Conservation (phyloP, 1,140 invertebrate genomes). For the Macrotrachela quadricornifera region DNA sequence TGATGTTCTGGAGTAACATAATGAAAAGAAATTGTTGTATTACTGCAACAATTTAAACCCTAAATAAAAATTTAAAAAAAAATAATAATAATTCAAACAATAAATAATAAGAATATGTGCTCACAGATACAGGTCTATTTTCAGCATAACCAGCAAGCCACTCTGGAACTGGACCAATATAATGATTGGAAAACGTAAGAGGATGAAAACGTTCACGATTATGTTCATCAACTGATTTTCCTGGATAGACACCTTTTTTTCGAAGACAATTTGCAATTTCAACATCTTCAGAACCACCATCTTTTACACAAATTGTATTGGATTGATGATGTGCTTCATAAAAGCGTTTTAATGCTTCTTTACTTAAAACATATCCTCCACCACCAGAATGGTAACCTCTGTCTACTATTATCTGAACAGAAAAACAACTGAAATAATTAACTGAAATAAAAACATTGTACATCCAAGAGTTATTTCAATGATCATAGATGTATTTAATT, state of each 20-base stretch:
- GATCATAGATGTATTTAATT: no score
- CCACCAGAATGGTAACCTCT: slow-evolving; percentile 24
- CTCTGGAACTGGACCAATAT: slow-evolving; percentile 1
- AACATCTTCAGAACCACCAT: slow-evolving; percentile 68
- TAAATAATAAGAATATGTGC: not conserved
- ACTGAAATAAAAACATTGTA: no score
- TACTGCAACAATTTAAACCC: slow-evolving; percentile 79
- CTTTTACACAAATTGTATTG: slow-evolving; percentile 28
- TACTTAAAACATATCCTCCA: slow-evolving; percentile 60
- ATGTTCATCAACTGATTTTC: slow-evolving; percentile 56
- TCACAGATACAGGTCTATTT: slow-evolving; percentile 2
- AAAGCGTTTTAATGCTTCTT: slow-evolving; percentile 16
- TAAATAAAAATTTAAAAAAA: slow-evolving; percentile 28
- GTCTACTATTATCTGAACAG: no score
- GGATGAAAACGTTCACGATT: slow-evolving; percentile 66
- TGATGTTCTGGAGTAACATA: slow-evolving; percentile 40
- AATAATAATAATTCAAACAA: not conserved
- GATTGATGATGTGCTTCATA: slow-evolving; percentile 6
- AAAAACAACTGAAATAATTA: no score
- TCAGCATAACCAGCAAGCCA: not conserved
- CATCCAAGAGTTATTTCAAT: no score
- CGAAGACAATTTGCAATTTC: slow-evolving; percentile 79
- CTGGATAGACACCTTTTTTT: slow-evolving; percentile 58
- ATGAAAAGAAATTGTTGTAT: slow-evolving; percentile 85
- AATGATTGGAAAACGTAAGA: not conserved